Base-by-base conservation (phyloP, 1,140 invertebrate species). In the Drepana arcuata region DNA sequence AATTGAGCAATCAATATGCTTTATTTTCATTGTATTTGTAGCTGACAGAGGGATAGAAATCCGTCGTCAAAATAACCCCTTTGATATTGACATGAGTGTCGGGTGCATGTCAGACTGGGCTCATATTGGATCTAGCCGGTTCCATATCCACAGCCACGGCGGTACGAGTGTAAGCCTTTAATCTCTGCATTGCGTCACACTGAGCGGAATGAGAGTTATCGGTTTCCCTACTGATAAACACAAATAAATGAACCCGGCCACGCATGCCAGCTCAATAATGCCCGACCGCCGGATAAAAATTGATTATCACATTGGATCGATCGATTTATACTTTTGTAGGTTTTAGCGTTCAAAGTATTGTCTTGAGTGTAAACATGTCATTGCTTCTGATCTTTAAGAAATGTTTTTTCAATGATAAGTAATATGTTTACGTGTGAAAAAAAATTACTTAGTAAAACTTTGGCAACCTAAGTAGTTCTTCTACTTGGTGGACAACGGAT, bases 121-220 rank as follows among this genome's bases (percentile, higher is more conserved):
- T 63, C 51, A 63, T 58, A 60, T 64, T 64, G 59, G 70, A 71
- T 78, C 55, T 53, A 49, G 50, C 51, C 41, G 42, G 47, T 58
- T 53, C 48, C 54, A 61, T 55, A 65, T 62, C 49, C 57, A 56
- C 44, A 52, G 45, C 54, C 47, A 57, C 48, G 57, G 59, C 48
- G 48, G 57, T 67, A 61, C 57, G 55, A 57, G 51, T 70, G 63
- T 71, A 80, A 75, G 54, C 75, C 64, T 74, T 77, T 77, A 80
- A 80, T 77, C 72, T 71, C 70, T 74, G 64, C 72, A 73, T 74
- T 72, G 70, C 70, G 72, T 70, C 74, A 73, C 61, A 56, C 65
- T 52, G 48, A 63, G 62, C 67, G 54, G 65, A 79, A 75, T 72
- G 65, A 72, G 69, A 61, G 67, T 72, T 79, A 79, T 79, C 69